Base-by-base conservation (phyloP, 2,797 vertebrate species). In the Poeciliopsis gracilis region DNA sequence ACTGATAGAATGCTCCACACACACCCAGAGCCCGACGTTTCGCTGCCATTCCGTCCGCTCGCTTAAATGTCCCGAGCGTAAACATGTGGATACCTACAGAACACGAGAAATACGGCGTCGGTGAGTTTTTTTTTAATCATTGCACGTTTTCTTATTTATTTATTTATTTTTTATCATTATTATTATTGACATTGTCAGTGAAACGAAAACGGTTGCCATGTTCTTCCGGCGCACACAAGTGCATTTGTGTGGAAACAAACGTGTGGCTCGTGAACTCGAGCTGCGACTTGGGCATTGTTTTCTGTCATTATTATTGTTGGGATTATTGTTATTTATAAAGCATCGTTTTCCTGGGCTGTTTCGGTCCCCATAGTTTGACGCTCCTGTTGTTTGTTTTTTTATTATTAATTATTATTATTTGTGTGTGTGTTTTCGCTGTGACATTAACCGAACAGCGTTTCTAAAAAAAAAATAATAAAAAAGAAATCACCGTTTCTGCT, bases 1-100 rank as follows among this genome's bases (percentile, higher is more conserved):
- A 53, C 83, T 90, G 84, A 5, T 94, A 94, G 93, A 92, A 95
- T 95, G 95, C 90, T 89, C 84, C 87, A 82, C 87, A 77, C 85
- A 73, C 89, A 87, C 81, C 85, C 63, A 10, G 79, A 77, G 84
- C 53, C 87, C 84, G 82, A 82, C 86, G 28, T 89, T 89, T 86
- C 87, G 82, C 89, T 84, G 88, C 90, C 87, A 72, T 86, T 88
- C 86, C 85, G 77, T 87, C 87, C 75, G 3, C 81, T 92, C 77
- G 84, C 85, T 75, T 94, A 82, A 89, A 90, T 84, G 90, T 71
- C 63, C 88, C 85, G 63, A 89, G 75, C 84, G 78, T 92, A 87
- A 95, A 91, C 92, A 99, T 99, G 98, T 99, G 98, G 98, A 97
- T 97, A 93, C 98, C 98, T 77, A 98, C 98, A 73, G 98, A 99